phyloP scores from a whole-genome alignment of 2,888 invertebrate species.

The Lepeophtheirus nordmannii region DNA sequence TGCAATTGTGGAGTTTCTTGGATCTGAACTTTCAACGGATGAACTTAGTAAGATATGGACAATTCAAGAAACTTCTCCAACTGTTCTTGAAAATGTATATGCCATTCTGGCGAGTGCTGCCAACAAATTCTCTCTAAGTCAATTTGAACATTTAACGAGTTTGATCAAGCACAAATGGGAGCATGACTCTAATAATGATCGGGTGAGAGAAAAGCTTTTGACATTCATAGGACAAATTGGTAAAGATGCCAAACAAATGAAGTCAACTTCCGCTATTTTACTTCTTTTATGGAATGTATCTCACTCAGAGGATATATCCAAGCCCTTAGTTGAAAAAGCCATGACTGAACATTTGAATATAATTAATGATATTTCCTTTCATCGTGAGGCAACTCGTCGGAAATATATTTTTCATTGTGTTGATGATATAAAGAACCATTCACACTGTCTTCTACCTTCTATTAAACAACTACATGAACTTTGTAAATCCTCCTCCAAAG shows the following conservation, averaged over 20 bases:
- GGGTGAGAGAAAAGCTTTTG: slow-evolving; percentile 37
- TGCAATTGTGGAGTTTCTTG: slow-evolving; percentile 39
- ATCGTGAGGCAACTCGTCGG: slow-evolving; percentile 35
- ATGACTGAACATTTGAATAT: slow-evolving; percentile 38
- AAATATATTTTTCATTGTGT: slow-evolving; percentile 38
- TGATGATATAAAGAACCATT: slow-evolving; percentile 37
- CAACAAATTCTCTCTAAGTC: slow-evolving; percentile 36
- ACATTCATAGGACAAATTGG: slow-evolving; percentile 38
- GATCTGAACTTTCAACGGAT: slow-evolving; percentile 36
- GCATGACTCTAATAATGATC: slow-evolving; percentile 31
- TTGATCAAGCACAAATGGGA: slow-evolving; percentile 32
- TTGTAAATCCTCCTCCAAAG: slow-evolving; percentile 12
- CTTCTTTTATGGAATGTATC: slow-evolving; percentile 39
- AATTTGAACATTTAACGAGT: slow-evolving; percentile 36
- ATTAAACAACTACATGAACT: slow-evolving; percentile 22
- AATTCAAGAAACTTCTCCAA: slow-evolving; percentile 38
- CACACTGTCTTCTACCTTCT: slow-evolving; percentile 28
- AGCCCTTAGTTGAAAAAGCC: slow-evolving; percentile 36
- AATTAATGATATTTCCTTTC: slow-evolving; percentile 36
- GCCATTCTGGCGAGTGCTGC: slow-evolving; percentile 39
- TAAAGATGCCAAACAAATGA: slow-evolving; percentile 35
- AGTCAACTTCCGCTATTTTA: slow-evolving; percentile 36
- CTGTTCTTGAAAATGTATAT: slow-evolving; percentile 40
- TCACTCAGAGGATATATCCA: slow-evolving; percentile 35
- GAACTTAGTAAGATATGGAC: slow-evolving; percentile 40